Conservation (phyloP, 2,113 vertebrate species). For the Eubucco bourcierii region DNA sequence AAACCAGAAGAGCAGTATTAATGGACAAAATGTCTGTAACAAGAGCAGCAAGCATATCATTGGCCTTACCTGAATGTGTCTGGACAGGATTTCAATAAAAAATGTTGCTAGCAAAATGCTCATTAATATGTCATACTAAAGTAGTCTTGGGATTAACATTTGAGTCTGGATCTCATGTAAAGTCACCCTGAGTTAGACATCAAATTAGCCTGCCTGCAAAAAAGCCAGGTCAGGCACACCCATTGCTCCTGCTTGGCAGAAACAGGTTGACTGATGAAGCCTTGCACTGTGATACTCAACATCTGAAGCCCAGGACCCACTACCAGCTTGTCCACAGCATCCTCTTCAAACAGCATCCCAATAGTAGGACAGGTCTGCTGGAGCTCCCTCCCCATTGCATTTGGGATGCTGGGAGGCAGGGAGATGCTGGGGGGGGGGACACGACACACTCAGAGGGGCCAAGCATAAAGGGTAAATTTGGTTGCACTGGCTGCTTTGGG, state of each 20-base stretch:
- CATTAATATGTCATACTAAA: background rate
- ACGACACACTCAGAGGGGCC: background rate
- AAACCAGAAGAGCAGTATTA: background rate
- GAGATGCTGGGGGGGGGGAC: background rate
- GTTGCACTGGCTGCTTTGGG: background rate
- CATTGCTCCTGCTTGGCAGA: background rate
- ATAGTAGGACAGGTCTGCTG: background rate
- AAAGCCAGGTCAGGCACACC: background rate
- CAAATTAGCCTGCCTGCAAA: background rate
- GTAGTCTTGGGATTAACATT: background rate
- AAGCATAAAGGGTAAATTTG: background rate
- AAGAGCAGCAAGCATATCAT: fast-evolving
- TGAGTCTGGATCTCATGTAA: background rate
- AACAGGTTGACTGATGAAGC: background rate
- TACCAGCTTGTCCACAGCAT: background rate
- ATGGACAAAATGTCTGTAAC: background rate
- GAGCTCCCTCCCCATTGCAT: background rate
- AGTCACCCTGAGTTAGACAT: background rate
- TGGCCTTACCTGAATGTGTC: background rate
- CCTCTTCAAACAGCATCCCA: background rate
- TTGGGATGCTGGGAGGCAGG: background rate
- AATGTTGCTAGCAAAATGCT: background rate
- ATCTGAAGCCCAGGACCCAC: background rate
- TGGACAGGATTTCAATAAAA: background rate
- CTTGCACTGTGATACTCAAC: background rate